These are phyloP conservation scores for Erebia epiphron DNA, from an alignment of 2,888 invertebrate species.

Conservation along the genomic window DNA sequence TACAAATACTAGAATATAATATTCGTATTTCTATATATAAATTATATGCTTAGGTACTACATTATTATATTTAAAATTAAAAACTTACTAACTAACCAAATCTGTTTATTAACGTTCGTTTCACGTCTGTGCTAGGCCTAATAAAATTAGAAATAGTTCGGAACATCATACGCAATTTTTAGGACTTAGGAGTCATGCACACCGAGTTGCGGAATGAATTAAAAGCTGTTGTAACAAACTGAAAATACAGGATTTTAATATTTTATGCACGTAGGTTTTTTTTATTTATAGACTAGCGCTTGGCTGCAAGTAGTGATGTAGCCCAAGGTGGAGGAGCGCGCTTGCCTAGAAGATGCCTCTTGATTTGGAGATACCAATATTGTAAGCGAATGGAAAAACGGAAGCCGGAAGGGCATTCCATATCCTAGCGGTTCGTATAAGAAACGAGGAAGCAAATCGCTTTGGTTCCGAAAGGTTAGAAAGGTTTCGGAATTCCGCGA, in stretches of 20 bases:
- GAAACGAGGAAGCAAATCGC: too few relatives aligned
- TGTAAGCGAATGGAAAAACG: too few relatives aligned
- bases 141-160: background rate
- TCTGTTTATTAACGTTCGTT: background rate
- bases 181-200: constrained; percentile 19
- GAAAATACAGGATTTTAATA: background rate
- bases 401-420: too few relatives aligned
- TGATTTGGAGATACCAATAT: too few relatives aligned
- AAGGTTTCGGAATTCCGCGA: too few relatives aligned
- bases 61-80: background rate
- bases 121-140: background rate
- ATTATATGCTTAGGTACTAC: background rate
- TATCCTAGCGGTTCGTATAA: too few relatives aligned
- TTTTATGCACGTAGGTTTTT: background rate
- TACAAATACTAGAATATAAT: constrained; percentile 2
- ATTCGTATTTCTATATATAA: background rate
- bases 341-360: too few relatives aligned
- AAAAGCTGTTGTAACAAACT: background rate
- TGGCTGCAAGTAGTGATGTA: too few relatives aligned
- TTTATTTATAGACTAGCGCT: too few relatives aligned
- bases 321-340: too few relatives aligned
- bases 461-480: too few relatives aligned
- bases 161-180: constrained; percentile 8
- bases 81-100: background rate
- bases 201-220: constrained; percentile 3